Evolutionary conservation across 2,888 invertebrate species (phyloP), one percentile per base, ranked within the genome.

Genomic region (Scaptodrosophila latifasciaeformis): DNA sequence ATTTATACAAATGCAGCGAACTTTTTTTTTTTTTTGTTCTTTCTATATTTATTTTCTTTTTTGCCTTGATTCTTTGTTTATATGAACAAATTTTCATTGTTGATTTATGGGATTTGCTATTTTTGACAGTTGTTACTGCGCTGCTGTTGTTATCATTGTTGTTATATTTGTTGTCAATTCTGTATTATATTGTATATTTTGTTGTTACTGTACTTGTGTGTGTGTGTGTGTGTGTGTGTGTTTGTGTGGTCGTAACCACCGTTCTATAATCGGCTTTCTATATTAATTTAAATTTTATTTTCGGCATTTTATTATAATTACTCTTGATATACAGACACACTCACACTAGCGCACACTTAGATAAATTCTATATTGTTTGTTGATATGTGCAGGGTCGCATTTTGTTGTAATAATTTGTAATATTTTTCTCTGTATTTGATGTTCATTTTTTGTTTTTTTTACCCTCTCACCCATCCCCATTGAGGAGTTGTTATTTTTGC

Each of bases 81-180:
- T 54, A 29, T 47, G 18, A 30, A 49, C 62, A 60, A 59, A 62
- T 70, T 67, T 66, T 48, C 66, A 66, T 67, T 71, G 79, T 74
- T 81, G 81, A 81, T 81, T 82, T 81, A 81, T 82, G 71, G 75
- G 82, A 81, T 81, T 81, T 77, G 74, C 71, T 67, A 71, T 67
- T 65, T 76, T 80, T 79, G 80, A 79, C 80, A 76, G 69, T 72
- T 56, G 62, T 58, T 55, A 48, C 58, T 58, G 53, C 30, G 62
- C 54, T 24, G 21, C 31, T 39, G 43, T 55, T 57, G 42, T 54
- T 58, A 13, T 54, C 53, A 39, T 49, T 58, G 63, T 47, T 60
- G 59, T 51, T 59, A 52, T 49, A 9, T 5, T 39, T 45, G 27
- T 51, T 47, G 35, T 49, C n/a, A 37, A 30, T 19, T 10, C 29